Percentiles rank a stretch among this genome's conserved stretches.
phyloP scores from a whole-genome alignment of 2,888 invertebrate species.

The Torymus auratus region DNA sequence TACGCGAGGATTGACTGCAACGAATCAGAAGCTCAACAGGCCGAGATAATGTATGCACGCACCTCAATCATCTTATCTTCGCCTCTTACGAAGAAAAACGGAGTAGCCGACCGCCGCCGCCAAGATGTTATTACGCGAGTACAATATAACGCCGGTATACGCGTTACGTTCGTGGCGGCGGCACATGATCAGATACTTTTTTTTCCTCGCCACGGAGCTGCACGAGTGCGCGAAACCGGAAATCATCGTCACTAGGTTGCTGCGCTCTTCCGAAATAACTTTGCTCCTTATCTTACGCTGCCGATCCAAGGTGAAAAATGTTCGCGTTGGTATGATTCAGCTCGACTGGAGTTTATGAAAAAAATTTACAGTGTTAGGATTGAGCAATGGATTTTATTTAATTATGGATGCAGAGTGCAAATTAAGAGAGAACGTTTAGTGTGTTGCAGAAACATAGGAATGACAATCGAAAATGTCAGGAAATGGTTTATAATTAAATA shows the following conservation, averaged over 20 bases:
- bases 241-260: slow-evolving; percentile 38
- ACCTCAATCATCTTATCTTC: slow-evolving; percentile 31
- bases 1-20: slow-evolving; percentile 23
- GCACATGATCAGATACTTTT: slow-evolving; percentile 41
- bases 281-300: slow-evolving; percentile 31
- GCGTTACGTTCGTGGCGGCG: slow-evolving; percentile 8
- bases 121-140: slow-evolving; percentile 43
- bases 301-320: slow-evolving; percentile 48
- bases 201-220: not conserved
- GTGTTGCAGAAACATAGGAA: too few relatives aligned
- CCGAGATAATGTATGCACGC: slow-evolving; percentile 37
- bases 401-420: not conserved
- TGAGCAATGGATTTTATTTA: not conserved
- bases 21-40: slow-evolving; percentile 40
- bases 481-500: too few relatives aligned
- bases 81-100: slow-evolving; percentile 20
- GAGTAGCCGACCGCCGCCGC: not conserved
- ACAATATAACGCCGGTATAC: not conserved
- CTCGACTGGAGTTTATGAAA: slow-evolving; percentile 19
- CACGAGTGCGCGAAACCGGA: slow-evolving; percentile 21
- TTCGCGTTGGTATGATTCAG: slow-evolving; percentile 26
- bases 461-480: too few relatives aligned
- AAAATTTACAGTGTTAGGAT: not conserved
- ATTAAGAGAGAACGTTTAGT: too few relatives aligned
- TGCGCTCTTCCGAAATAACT: slow-evolving; percentile 50